Base-by-base conservation (phyloP, 2,888 invertebrate species). In the Auanema freiburgensis region DNA sequence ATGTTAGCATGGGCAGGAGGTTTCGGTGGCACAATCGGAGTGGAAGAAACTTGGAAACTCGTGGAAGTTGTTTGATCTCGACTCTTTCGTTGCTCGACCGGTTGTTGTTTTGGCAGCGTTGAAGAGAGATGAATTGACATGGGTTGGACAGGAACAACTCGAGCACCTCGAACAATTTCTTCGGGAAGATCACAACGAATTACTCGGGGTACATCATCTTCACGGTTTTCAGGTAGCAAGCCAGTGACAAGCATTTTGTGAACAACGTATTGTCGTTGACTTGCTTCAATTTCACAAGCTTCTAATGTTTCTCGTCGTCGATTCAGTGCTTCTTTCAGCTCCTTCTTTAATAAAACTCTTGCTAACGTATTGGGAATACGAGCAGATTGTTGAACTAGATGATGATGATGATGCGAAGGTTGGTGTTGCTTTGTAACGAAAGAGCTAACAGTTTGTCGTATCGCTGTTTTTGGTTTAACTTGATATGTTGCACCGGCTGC, bases 301-400 rank as follows among this genome's bases (percentile, higher is more conserved):
- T 86, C 86, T 46, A 86, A 79, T 43, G 84, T 78, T 43, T 84
- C 77, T 57, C 85, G 80, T 50, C 86, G 71, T 16, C 84, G 81
- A 40, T 79, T 81, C 10, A 87, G 84, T 24, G 84, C 86, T 63
- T 86, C 83, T 59, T 85, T 80, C 59, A 87, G 77, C 67, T 87
- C 87, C 66, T 87, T 86, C 67, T 86, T 86, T 58, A 87, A 79
- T 50, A 85, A 70, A 25, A 84, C 80, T 40, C 82, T 63, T 12
- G 79, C 80, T 63, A 80, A 59, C 1, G 80, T 79, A 44, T 67
- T 72, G 6, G 78, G 78, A 18, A 78, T 70, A 55, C 68, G 65
- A 0, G 71, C 63, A 12, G 69, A 52, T 14, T 60, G 49, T 25
- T 58, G 50, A 10, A 63, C 40, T 5, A 57, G 18, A 8, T 33